Percentiles rank a stretch among this genome's conserved stretches.
Conservation (phyloP, 2,797 vertebrate species). For the Naso thynnoides region DNA sequence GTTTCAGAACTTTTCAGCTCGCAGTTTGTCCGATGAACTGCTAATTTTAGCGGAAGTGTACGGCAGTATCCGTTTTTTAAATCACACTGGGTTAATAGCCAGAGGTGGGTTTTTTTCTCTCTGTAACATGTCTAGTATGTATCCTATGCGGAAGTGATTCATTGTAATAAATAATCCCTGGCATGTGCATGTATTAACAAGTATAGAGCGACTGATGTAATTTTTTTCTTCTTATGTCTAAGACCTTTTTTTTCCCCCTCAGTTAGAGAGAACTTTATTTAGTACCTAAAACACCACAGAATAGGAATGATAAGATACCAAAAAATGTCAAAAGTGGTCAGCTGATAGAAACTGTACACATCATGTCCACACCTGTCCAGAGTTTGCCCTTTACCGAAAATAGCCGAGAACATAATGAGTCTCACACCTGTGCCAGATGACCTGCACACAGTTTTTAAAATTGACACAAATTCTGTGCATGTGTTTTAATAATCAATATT, state of each 20-base stretch:
- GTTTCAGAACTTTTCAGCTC: not conserved
- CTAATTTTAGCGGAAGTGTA: slow-evolving; percentile 54
- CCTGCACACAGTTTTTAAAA: no score
- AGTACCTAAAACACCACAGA: fast-evolving
- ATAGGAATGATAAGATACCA: no score
- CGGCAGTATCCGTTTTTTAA: slow-evolving; percentile 28
- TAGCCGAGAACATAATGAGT: no score
- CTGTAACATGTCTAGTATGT: slow-evolving; percentile 51
- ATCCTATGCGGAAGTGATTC: slow-evolving; percentile 73
- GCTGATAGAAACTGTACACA: no score
- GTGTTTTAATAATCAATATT: no score
- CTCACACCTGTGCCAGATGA: no score
- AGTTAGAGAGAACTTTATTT: not conserved
- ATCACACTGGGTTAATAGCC: slow-evolving; percentile 31
- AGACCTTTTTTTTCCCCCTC: not conserved
- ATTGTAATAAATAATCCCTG: slow-evolving; percentile 53
- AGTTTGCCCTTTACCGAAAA: no score
- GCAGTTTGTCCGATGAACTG: not conserved
- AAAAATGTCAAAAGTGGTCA: no score
- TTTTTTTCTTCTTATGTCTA: not conserved
- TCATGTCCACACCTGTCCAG: no score
- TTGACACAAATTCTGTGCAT: no score
- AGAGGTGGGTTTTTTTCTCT: not conserved
- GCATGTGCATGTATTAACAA: slow-evolving; percentile 71
- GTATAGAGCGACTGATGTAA: slow-evolving; percentile 9